Evolutionary conservation across 2,888 invertebrate species (phyloP).

Genomic region (Ametastegia equiseti): DNA sequence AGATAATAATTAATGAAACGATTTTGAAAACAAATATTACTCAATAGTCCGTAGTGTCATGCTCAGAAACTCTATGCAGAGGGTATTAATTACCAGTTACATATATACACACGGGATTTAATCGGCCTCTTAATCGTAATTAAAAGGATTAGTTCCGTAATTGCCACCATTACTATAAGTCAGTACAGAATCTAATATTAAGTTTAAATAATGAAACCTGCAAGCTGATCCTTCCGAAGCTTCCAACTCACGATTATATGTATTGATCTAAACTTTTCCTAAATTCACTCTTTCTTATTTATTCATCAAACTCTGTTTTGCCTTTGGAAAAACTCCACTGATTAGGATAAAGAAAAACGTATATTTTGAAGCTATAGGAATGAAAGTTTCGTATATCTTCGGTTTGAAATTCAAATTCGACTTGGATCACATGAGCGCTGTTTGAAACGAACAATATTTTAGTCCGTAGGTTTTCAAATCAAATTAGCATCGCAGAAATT

Average conservation of each 20-base stretch:
- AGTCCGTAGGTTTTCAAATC: no score
- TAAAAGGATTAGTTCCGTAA: conserved; percentile 19
- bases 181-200: conserved; percentile 5
- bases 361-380: no score
- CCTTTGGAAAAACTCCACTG: no score
- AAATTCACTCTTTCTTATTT: no score
- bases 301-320: no score
- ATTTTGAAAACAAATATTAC: conserved; percentile 26
- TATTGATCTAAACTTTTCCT: no score
- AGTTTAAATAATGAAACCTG: not conserved
- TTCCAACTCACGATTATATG: not conserved
- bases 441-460: no score
- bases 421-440: no score
- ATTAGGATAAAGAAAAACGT: no score
- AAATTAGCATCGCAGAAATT: no score
- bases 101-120: not conserved
- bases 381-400: no score
- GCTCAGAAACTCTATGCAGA: not conserved
- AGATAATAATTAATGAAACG: conserved; percentile 23
- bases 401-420: no score
- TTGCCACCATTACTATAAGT: conserved; percentile 16
- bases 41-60: not conserved
- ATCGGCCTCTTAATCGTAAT: conserved; percentile 1
- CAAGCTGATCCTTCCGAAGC: not conserved
- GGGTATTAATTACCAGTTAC: conserved; percentile 22